phyloP scores from a whole-genome alignment of 1,140 invertebrate species.

The Caerostris darwini region DNA sequence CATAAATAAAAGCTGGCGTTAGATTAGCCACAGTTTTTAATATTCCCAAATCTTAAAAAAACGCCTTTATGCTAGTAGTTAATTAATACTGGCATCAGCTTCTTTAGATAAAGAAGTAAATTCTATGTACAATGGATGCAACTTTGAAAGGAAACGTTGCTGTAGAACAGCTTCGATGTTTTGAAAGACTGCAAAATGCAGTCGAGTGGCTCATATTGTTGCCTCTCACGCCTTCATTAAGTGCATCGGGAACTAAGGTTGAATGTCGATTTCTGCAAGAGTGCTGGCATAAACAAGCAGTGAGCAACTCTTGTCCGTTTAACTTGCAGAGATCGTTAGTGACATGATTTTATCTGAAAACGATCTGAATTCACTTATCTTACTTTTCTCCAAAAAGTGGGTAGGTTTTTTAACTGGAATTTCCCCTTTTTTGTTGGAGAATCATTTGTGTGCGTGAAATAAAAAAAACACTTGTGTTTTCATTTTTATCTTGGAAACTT shows the following conservation, averaged over 20 bases:
- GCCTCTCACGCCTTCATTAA: not conserved
- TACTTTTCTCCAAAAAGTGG: not conserved
- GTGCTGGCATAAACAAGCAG: not conserved
- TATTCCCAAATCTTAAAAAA: no score
- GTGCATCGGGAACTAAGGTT: not conserved
- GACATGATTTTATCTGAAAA: slow-evolving; percentile 28
- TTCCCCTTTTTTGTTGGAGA: no score
- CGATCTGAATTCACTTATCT: slow-evolving; percentile 39
- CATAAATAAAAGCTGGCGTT: no score
- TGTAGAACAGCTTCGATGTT: not conserved
- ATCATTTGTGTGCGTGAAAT: no score
- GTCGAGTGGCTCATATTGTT: slow-evolving; percentile 15
- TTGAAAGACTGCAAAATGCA: slow-evolving; percentile 16
- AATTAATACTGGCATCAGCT: no score
- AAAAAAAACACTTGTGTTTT: no score
- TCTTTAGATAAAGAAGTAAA: no score
- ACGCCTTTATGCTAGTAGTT: no score
- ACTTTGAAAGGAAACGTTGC: slow-evolving; percentile 6
- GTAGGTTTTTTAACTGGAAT: no score
- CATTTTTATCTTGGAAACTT: no score
- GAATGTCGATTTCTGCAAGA: slow-evolving; percentile 20
- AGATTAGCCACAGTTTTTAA: no score
- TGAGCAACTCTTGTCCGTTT: not conserved
- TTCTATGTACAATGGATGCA: not conserved
- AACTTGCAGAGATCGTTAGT: not conserved